Evolutionary conservation across 2,888 invertebrate species (phyloP).

Genomic region (Frankliniella fusca): DNA sequence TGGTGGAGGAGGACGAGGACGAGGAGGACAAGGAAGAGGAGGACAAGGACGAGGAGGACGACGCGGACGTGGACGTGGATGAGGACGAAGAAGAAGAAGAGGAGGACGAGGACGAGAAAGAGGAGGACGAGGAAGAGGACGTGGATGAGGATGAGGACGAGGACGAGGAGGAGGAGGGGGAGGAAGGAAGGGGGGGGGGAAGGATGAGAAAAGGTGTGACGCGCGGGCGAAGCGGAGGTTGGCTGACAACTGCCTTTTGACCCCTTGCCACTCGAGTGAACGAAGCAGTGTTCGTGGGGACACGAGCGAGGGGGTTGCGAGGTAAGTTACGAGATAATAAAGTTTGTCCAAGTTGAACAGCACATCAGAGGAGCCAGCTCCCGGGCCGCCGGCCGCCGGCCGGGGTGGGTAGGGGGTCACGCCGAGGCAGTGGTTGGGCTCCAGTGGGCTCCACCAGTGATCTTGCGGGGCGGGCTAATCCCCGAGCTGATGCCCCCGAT

Average conservation of each 20-base stretch:
- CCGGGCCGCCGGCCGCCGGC: background rate
- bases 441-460: background rate
- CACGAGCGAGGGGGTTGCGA: background rate
- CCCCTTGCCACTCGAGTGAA: background rate
- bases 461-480: background rate
- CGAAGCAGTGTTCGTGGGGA: background rate
- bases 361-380: background rate
- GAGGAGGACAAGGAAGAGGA: no score
- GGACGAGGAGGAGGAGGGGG: no score
- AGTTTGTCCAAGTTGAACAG: constrained; percentile 13
- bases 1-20: no score
- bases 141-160: no score
- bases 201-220: no score
- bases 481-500: no score
- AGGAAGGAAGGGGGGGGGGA: background rate
- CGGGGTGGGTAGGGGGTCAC: background rate
- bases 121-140: no score
- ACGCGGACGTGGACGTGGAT: no score
- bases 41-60: no score
- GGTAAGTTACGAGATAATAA: constrained; percentile 2
- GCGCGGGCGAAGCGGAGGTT: no score
- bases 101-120: no score
- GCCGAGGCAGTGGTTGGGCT: background rate
- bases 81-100: no score
- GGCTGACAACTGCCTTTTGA: background rate